Conservation (phyloP, 53 echinoderm and acorn worm species). For the Actinopyga echinites region DNA sequence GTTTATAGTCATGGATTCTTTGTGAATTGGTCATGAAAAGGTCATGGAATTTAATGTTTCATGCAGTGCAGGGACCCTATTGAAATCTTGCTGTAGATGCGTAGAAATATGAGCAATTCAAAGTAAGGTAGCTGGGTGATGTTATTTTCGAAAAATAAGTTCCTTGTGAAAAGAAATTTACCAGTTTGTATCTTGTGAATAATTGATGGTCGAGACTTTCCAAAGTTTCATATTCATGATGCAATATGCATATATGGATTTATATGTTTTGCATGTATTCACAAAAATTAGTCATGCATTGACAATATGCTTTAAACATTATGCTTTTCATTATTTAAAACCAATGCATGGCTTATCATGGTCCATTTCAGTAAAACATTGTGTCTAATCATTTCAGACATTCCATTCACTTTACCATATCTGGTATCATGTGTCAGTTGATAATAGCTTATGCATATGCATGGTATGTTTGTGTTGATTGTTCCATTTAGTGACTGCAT, state of each 20-base stretch:
- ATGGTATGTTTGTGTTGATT: neutral
- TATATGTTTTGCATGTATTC: neutral
- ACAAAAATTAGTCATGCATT: constrained; percentile 7
- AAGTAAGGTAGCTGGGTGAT: too few species aligned
- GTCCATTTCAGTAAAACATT: too few species aligned
- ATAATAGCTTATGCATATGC: constrained; percentile 36
- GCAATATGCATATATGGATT: constrained; percentile 6
- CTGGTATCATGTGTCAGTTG: neutral
- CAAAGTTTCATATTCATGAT: constrained; percentile 18
- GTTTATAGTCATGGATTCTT: too few species aligned
- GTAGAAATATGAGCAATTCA: neutral
- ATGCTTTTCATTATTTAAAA: too few species aligned
- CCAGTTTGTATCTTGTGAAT: too few species aligned
- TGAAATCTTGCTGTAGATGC: neutral
- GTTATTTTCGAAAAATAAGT: neutral
- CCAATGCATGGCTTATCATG: too few species aligned
- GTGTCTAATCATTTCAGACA: neutral
- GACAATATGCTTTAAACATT: neutral
- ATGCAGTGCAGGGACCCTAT: too few species aligned
- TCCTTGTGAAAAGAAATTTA: neutral
- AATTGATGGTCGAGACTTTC: too few species aligned
- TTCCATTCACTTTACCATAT: neutral
- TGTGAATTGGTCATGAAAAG: too few species aligned
- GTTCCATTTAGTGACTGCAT: too few species aligned
- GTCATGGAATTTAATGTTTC: too few species aligned